These are phyloP conservation scores for Synergus japonicus DNA, from an alignment of 2,888 invertebrate species.

Conservation along the genomic window DNA sequence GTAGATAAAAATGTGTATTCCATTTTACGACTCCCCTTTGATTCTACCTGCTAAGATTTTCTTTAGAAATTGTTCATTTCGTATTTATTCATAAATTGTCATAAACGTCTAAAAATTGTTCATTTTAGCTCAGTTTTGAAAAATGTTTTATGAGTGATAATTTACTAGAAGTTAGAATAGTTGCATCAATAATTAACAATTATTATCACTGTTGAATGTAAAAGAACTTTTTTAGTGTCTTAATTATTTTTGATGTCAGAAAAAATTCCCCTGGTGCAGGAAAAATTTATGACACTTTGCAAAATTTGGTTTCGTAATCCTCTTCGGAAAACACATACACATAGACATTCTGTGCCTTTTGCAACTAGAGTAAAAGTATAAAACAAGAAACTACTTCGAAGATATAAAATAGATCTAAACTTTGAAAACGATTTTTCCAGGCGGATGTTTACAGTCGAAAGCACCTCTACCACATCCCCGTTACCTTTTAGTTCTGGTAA, in stretches of 20 bases:
- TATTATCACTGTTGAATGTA: too few species aligned
- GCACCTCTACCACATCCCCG: conserved; percentile 26
- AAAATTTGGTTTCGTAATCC: too few species aligned
- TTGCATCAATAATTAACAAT: neutral
- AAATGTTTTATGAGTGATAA: too few species aligned
- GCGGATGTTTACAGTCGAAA: conserved; percentile 36
- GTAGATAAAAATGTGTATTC: neutral
- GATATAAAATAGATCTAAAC: conserved; percentile 28
- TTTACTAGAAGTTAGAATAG: neutral
- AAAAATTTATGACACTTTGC: too few species aligned
- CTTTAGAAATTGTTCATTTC: neutral
- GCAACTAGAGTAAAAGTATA: neutral
- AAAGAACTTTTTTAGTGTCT: too few species aligned
- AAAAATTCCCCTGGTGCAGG: too few species aligned
- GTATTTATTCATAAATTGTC: too few species aligned
- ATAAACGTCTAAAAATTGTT: too few species aligned
- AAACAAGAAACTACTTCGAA: conserved; percentile 30
- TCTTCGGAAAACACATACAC: too few species aligned
- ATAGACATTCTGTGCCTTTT: too few species aligned
- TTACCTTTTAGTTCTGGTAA: conserved; percentile 41
- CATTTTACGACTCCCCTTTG: neutral
- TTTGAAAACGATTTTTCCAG: conserved; percentile 28
- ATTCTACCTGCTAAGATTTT: neutral
- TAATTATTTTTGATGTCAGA: too few species aligned
- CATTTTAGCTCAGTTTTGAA: too few species aligned